Percentiles rank a stretch among this genome's conserved stretches.
These are phyloP conservation scores for Cantharis rustica DNA, from an alignment of 2,888 invertebrate species.

Conservation along the genomic window DNA sequence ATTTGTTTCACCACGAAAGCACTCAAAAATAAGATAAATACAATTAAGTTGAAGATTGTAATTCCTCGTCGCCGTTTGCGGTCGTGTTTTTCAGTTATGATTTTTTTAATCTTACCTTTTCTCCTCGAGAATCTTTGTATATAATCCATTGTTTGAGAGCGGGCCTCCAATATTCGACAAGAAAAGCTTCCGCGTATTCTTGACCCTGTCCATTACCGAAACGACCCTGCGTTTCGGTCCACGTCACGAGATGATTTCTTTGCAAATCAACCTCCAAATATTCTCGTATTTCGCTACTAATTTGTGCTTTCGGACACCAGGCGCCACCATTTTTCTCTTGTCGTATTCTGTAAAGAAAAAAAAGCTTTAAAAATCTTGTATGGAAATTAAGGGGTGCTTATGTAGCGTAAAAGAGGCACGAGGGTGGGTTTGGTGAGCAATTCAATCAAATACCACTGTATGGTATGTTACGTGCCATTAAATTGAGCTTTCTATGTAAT, in stretches of 20 bases:
- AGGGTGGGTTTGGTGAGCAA: conserved; percentile 27
- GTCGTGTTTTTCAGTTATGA: neutral
- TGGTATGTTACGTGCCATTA: conserved; percentile 49
- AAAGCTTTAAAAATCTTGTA: neutral
- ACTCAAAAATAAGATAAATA: conserved; percentile 1
- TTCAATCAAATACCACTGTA: conserved; percentile 43
- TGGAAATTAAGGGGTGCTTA: conserved; percentile 27
- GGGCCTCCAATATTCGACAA: conserved; percentile 80
- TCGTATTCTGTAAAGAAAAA: conserved; percentile 68
- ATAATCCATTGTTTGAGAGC: conserved; percentile 73
- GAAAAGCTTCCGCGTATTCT: conserved; percentile 84
- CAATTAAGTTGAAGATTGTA: conserved; percentile 1
- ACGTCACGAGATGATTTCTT: conserved; percentile 77
- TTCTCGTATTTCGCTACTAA: conserved; percentile 76
- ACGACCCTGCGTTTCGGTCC: conserved; percentile 87
- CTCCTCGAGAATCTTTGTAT: conserved; percentile 78
- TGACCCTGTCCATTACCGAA: conserved; percentile 91
- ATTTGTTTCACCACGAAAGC: neutral
- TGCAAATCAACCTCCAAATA: conserved; percentile 82
- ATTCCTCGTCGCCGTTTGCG: neutral
- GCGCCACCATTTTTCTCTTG: conserved; percentile 88
- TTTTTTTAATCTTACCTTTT: conserved; percentile 65
- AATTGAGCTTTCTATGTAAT: conserved; percentile 48
- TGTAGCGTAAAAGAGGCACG: conserved; percentile 27
- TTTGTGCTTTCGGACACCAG: conserved; percentile 88